A percentile compares a stretch with the other conserved stretches of the same genome.
Conservation (phyloP, 2,113 vertebrate species). For the Stigmatopora argus region DNA sequence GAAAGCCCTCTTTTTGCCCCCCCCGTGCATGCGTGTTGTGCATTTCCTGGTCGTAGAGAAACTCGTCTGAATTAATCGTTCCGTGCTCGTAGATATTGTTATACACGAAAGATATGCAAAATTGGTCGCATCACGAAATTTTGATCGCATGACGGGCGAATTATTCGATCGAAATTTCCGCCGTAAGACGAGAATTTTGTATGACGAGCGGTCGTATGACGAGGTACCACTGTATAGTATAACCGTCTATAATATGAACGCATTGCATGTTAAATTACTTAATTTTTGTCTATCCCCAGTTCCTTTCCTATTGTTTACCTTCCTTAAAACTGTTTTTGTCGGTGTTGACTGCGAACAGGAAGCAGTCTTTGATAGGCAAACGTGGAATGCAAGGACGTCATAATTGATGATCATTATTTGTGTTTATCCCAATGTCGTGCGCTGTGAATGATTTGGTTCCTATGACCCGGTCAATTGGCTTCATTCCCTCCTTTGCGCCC, state of each 20-base stretch:
- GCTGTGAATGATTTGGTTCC: conserved; percentile 41
- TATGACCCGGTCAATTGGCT: conserved; percentile 35
- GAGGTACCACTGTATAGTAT: too few species aligned
- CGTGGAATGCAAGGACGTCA: conserved; percentile 48
- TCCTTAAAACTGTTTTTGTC: background rate
- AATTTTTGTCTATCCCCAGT: background rate
- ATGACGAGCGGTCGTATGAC: too few species aligned
- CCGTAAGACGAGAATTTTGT: too few species aligned
- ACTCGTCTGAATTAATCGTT: too few species aligned
- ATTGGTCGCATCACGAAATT: too few species aligned
- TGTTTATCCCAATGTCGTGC: conserved; percentile 36
- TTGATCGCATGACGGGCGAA: too few species aligned
- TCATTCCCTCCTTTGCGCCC: conserved; percentile 8
- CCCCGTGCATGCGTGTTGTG: too few species aligned
- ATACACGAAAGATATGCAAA: too few species aligned
- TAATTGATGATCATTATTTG: conserved; percentile 42
- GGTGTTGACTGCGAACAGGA: conserved; percentile 64
- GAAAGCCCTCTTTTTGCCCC: too few species aligned
- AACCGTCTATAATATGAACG: background rate
- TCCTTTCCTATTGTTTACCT: background rate
- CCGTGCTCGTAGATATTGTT: too few species aligned
- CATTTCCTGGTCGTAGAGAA: too few species aligned
- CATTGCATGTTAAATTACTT: background rate
- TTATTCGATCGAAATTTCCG: too few species aligned
- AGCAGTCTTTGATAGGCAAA: conserved; percentile 26